These are phyloP conservation scores for Colostygia pectinataria DNA, from an alignment of 2,888 invertebrate genomes.

Conservation along the genomic window DNA sequence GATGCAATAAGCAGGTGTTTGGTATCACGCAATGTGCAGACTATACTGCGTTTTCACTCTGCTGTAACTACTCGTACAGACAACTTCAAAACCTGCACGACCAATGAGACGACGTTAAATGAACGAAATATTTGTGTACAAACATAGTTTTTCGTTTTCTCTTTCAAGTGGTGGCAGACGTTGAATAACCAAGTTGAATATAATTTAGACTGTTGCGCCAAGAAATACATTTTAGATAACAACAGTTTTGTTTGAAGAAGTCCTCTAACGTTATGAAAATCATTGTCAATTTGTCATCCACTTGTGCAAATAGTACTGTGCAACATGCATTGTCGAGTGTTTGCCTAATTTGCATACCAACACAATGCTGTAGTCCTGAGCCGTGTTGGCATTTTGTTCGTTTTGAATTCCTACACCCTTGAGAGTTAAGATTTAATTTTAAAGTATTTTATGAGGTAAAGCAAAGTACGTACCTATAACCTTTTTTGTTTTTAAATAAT, in stretches of 20 bases:
- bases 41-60: slow-evolving; percentile 67
- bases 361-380: slow-evolving; percentile 16
- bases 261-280: slow-evolving; percentile 9
- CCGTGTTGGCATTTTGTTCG: slow-evolving; percentile 24
- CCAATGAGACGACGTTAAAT: slow-evolving; percentile 50
- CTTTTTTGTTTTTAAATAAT: slow-evolving; percentile 16
- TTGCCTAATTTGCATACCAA: slow-evolving; percentile 37
- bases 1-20: slow-evolving; percentile 65
- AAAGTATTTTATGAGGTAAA: slow-evolving; percentile 2
- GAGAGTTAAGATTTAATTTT: slow-evolving; percentile 4
- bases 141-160: slow-evolving; percentile 67
- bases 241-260: not conserved
- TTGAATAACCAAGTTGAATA: slow-evolving; percentile 45
- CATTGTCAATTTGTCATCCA: slow-evolving; percentile 27
- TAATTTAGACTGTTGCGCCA: slow-evolving; percentile 8
- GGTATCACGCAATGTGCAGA: slow-evolving; percentile 65
- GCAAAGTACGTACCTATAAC: too few relatives aligned
- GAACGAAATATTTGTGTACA: slow-evolving; percentile 71
- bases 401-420: slow-evolving; percentile 26
- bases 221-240: not conserved
- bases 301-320: slow-evolving; percentile 39
- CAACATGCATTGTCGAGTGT: slow-evolving; percentile 33
- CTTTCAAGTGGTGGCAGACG: slow-evolving; percentile 51
- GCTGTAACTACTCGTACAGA: slow-evolving; percentile 50
- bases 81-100: slow-evolving; percentile 63